A percentile compares a stretch with the other conserved stretches of the same genome.
phyloP scores from a whole-genome alignment of 2,797 vertebrate genomes.

The Propithecus deckenii region DNA sequence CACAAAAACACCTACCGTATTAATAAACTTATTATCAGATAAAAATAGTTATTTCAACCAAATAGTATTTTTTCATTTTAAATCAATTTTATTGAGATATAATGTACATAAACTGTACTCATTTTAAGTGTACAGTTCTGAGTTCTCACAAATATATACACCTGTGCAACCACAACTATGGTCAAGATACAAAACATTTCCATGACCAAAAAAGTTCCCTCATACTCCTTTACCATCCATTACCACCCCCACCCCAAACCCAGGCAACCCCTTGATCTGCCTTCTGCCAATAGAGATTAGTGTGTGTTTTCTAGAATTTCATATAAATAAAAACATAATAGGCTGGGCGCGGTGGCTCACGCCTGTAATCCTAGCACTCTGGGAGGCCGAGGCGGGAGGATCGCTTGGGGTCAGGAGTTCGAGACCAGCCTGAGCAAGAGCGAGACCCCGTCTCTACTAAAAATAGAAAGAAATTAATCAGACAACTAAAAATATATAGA shows the following conservation, averaged over 20 bases:
- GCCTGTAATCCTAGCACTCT: too few relatives aligned
- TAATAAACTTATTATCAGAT: not conserved
- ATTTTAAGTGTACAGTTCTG: not conserved
- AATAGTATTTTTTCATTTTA: not conserved
- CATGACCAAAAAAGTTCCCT: not conserved
- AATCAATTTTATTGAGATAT: not conserved
- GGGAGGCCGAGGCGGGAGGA: too few relatives aligned
- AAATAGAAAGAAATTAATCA: too few relatives aligned
- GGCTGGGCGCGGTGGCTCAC: too few relatives aligned
- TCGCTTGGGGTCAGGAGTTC: too few relatives aligned
- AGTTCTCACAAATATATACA: not conserved
- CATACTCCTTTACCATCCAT: not conserved
- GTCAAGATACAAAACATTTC: not conserved
- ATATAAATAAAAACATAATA: not conserved
- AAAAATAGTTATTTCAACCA: not conserved
- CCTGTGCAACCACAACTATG: not conserved
- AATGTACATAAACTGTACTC: not conserved
- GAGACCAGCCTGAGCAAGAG: too few relatives aligned
- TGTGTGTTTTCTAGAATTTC: not conserved
- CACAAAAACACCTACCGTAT: not conserved
- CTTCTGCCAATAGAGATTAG: not conserved
- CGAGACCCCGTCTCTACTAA: too few relatives aligned
- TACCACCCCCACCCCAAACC: not conserved
- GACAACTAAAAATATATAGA: too few relatives aligned
- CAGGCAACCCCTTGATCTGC: not conserved